Conservation (phyloP, 1,140 invertebrate species). For the Diplogasteroides magnus region DNA sequence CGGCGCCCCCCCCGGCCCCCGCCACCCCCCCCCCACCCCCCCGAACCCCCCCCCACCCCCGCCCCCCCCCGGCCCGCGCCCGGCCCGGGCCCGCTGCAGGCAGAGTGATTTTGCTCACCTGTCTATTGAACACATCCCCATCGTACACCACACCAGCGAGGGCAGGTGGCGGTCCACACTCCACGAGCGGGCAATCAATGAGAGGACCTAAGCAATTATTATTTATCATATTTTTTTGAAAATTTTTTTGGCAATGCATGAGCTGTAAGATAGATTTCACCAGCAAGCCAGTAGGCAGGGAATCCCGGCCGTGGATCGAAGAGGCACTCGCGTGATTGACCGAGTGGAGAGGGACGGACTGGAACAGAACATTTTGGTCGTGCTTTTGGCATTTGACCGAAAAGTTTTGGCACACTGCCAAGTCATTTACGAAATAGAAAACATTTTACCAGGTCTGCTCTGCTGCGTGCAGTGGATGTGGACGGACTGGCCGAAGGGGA, state of each 20-base stretch:
- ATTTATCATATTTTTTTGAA: neutral
- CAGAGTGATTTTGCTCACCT: conserved; percentile 72
- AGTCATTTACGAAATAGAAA: too few species aligned
- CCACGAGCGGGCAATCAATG: conserved; percentile 61
- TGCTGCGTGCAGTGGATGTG: conserved; percentile 45
- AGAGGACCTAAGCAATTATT: conserved; percentile 62
- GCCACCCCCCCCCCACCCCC: too few species aligned
- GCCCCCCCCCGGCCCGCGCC: too few species aligned
- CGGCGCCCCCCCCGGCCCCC: too few species aligned
- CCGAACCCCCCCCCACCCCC: too few species aligned
- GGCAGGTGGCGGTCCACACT: conserved; percentile 51
- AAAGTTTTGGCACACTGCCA: too few species aligned
- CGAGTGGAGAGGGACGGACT: conserved; percentile 61
- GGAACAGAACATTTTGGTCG: neutral
- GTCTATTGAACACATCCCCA: conserved; percentile 1
- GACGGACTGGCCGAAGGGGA: conserved; percentile 50
- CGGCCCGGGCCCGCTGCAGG: too few species aligned
- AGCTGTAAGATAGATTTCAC: neutral
- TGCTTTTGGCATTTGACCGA: too few species aligned
- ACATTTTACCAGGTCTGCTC: conserved; percentile 40
- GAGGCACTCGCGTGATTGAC: conserved; percentile 82
- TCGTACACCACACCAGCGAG: conserved; percentile 35
- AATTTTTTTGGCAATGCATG: neutral
- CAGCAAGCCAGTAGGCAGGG: conserved; percentile 81
- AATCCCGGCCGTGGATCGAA: conserved; percentile 85